Conservation (phyloP, 2,113 vertebrate species). For the Hydrochoerus hydrochaeris region DNA sequence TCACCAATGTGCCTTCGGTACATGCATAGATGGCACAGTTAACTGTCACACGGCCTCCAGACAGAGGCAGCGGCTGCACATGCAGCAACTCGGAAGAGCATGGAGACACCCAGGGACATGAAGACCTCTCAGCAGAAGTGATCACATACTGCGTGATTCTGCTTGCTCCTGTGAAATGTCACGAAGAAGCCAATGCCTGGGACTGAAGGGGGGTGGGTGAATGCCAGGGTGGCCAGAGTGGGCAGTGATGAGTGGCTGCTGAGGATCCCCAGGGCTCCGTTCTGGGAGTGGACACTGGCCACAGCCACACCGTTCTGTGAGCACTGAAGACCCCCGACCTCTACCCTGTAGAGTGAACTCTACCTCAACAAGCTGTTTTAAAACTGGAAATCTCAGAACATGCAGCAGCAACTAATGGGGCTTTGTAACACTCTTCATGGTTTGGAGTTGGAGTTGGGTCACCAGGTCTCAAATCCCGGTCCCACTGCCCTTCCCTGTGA, state of each 20-base stretch:
- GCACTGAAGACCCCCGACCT: neutral
- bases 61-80: neutral
- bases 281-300: neutral
- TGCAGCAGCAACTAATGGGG: neutral
- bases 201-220: neutral
- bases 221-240: neutral
- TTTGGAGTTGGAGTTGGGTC: neutral
- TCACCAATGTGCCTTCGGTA: no score
- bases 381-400: neutral
- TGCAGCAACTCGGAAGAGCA: no score
- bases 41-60: neutral
- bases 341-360: neutral
- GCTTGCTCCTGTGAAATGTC: neutral
- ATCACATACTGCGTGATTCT: neutral
- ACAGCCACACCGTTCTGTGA: neutral
- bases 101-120: no score
- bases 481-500: neutral
- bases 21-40: no score
- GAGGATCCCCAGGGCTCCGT: accelerated
- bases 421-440: no score
- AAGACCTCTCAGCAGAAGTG: neutral
- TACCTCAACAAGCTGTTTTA: neutral
- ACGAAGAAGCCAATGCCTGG: neutral
- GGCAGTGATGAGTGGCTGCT: neutral
- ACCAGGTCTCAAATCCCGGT: neutral